These are phyloP conservation scores for Byasa hedistus DNA, from an alignment of 2,888 invertebrate species.

Conservation along the genomic window DNA sequence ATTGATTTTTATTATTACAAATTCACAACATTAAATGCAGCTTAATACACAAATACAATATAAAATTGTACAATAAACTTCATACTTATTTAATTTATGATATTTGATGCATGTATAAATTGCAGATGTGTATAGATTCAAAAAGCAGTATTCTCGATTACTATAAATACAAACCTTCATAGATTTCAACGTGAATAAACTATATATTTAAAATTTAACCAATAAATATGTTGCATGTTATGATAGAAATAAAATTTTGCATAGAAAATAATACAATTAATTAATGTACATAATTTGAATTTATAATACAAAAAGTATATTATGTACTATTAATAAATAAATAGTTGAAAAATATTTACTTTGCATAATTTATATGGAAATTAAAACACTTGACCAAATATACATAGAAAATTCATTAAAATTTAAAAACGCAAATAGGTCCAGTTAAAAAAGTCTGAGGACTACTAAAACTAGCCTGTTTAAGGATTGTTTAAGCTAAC, in stretches of 20 bases:
- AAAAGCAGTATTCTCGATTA: constrained; percentile 16
- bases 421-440: constrained; percentile 16
- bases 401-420: constrained; percentile 6
- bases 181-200: constrained; percentile 24
- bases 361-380: background rate
- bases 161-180: constrained; percentile 15
- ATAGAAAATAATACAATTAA: constrained; percentile 4
- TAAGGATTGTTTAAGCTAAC: no score
- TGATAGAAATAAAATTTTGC: constrained; percentile 5
- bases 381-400: constrained; percentile 9
- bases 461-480: no score
- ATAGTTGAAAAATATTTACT: background rate
- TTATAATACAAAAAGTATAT: background rate
- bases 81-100: constrained; percentile 35
- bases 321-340: background rate
- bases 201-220: constrained; percentile 23
- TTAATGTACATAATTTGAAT: background rate
- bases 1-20: constrained; percentile 74
- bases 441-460: constrained; percentile 14
- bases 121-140: constrained; percentile 23
- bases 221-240: constrained; percentile 12
- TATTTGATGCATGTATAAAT: constrained; percentile 23
- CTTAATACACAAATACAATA: constrained; percentile 72
- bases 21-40: constrained; percentile 77
- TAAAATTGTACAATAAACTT: constrained; percentile 65